A percentile compares a stretch with the other conserved stretches of the same genome.
Conservation (phyloP, 2,113 vertebrate genomes). For the Ailuropoda melanoleuca region DNA sequence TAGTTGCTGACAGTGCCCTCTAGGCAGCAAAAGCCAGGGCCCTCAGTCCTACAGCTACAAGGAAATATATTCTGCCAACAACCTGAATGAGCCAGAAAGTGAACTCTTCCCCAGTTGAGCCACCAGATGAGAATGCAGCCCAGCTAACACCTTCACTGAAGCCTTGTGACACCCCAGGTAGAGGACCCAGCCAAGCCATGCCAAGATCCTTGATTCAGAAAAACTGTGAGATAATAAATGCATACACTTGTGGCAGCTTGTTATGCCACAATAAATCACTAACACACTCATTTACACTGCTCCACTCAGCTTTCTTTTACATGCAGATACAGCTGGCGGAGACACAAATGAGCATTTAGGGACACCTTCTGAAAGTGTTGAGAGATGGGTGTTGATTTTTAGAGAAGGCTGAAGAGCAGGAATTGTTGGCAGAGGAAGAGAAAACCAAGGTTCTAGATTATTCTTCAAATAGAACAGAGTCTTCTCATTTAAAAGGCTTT, state of each 20-base stretch:
- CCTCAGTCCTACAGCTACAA: neutral
- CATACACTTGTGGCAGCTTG: neutral
- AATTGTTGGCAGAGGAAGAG: neutral
- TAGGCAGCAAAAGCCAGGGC: neutral
- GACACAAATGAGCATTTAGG: neutral
- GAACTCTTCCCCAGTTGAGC: neutral
- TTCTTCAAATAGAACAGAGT: neutral
- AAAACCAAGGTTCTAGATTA: neutral
- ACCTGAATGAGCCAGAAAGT: neutral
- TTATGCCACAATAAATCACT: neutral
- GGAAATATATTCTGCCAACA: neutral
- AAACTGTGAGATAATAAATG: neutral
- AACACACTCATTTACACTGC: neutral
- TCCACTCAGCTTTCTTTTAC: neutral
- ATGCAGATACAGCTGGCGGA: accelerated
- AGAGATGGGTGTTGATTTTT: neutral
- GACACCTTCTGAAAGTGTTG: neutral
- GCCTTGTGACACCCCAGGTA: neutral
- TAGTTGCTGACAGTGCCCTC: neutral
- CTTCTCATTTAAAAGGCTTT: neutral
- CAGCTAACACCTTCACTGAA: neutral
- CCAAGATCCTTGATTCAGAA: neutral
- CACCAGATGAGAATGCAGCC: neutral
- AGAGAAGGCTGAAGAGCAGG: neutral
- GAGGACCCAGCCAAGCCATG: neutral